These are phyloP conservation scores for Sciaenops ocellatus DNA, from an alignment of 2,797 vertebrate genomes.

Conservation along the genomic window DNA sequence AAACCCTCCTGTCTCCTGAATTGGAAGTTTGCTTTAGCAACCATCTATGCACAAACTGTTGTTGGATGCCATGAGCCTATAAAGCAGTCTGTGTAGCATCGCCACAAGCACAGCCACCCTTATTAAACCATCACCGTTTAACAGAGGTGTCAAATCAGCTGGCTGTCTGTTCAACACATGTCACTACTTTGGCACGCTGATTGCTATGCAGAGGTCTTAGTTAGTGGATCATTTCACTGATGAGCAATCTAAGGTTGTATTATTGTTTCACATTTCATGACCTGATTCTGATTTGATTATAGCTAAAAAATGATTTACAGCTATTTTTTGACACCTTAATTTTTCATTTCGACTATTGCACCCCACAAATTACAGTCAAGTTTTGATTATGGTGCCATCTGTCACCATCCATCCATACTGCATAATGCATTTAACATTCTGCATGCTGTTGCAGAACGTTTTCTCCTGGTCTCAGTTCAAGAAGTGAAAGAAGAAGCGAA, in stretches of 20 bases:
- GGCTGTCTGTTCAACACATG: slow-evolving; percentile 15
- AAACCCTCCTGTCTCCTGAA: slow-evolving; percentile 51
- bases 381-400: slow-evolving; percentile 56
- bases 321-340: slow-evolving; percentile 38
- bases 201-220: slow-evolving; percentile 9
- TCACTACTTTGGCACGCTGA: slow-evolving; percentile 52
- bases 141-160: slow-evolving; percentile 48
- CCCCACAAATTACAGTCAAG: slow-evolving; percentile 8
- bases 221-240: slow-evolving; percentile 45
- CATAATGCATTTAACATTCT: slow-evolving; percentile 66
- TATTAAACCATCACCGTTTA: slow-evolving; percentile 63
- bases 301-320: slow-evolving; percentile 44
- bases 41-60: slow-evolving; percentile 63
- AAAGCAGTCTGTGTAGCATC: slow-evolving; percentile 55
- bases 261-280: slow-evolving; percentile 5
- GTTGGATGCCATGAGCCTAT: slow-evolving; percentile 63
- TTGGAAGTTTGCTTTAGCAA: slow-evolving; percentile 77
- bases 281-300: slow-evolving; percentile 39
- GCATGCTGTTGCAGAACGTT: slow-evolving; percentile 25
- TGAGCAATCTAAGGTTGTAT: slow-evolving; percentile 17
- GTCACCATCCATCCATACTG: slow-evolving; percentile 39
- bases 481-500: slow-evolving; percentile 12
- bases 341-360: slow-evolving; percentile 41
- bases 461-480: slow-evolving; percentile 47
- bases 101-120: slow-evolving; percentile 46